Evolutionary conservation across 1,140 invertebrate species (phyloP).

Genomic region (Aphis craccivora): DNA sequence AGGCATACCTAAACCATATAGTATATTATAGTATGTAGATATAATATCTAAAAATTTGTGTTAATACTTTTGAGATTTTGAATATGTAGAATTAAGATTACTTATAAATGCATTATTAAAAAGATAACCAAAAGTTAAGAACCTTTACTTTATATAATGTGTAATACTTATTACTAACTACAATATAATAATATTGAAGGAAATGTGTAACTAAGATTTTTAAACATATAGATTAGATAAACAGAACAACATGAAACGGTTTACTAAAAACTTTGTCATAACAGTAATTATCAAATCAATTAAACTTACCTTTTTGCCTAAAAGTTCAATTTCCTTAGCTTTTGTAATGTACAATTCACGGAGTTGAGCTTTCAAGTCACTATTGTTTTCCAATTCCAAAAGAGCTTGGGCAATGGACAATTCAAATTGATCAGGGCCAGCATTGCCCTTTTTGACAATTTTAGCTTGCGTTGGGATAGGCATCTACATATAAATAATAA

Average conservation of each 20-base stretch:
- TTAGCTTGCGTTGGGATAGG: constrained; percentile 71
- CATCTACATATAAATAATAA: constrained; percentile 65
- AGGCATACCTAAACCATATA: no score
- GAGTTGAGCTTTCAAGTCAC: constrained; percentile 94
- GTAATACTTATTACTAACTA: no score
- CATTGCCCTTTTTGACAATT: constrained; percentile 90
- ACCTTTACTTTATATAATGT: no score
- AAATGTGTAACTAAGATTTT: no score
- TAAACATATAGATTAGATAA: no score
- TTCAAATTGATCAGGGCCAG: constrained; percentile 87
- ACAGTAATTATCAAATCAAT: background rate
- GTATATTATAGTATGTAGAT: no score
- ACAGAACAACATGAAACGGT: background rate
- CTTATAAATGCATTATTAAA: no score
- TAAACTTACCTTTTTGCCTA: constrained; percentile 88
- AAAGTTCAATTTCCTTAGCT: constrained; percentile 93
- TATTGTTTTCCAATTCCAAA: constrained; percentile 95
- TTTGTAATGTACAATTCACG: constrained; percentile 96
- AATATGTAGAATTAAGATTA: no score
- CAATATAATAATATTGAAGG: no score
- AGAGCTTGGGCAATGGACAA: constrained; percentile 93
- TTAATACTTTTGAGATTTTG: no score
- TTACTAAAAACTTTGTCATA: background rate
- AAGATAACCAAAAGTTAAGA: no score
- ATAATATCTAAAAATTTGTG: no score